Conservation (phyloP, 2,888 invertebrate genomes). For the Cantharis rustica region DNA sequence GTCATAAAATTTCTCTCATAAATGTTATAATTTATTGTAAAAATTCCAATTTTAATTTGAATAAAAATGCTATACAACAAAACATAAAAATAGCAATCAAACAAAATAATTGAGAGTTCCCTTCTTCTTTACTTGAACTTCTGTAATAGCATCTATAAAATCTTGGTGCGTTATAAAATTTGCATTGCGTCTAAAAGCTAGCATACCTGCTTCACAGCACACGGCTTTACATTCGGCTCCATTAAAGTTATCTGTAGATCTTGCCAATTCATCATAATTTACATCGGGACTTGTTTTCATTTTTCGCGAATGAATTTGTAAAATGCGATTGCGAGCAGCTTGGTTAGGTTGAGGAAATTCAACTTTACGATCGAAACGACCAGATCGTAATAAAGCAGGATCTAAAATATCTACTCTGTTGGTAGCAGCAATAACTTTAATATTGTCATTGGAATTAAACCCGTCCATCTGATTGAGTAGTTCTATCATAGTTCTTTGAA, state of each 20-base stretch:
- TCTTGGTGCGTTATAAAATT: slow-evolving; percentile 96
- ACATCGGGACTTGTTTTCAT: slow-evolving; percentile 97
- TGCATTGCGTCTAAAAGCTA: slow-evolving; percentile 93
- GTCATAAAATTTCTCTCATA: too few relatives aligned
- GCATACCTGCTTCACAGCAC: slow-evolving; percentile 98
- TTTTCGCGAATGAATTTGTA: slow-evolving; percentile 98
- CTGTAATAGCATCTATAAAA: slow-evolving; percentile 99
- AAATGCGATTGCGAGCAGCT: slow-evolving; percentile 95
- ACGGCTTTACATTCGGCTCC: slow-evolving; percentile 99
- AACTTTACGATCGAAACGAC: slow-evolving; percentile 94
- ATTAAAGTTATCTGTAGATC: slow-evolving; percentile 99
- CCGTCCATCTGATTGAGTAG: slow-evolving; percentile 97
- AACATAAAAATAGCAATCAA: slow-evolving; percentile 51
- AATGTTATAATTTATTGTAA: background rate
- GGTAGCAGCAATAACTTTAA: slow-evolving; percentile 99
- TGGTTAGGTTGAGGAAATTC: slow-evolving; percentile 99
- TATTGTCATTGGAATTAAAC: slow-evolving; percentile 93
- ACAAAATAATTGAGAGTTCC: slow-evolving; percentile 98
- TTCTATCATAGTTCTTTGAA: slow-evolving; percentile 99
- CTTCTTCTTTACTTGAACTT: slow-evolving; percentile 99
- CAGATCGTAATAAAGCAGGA: slow-evolving; percentile 91
- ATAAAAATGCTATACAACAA: too few relatives aligned
- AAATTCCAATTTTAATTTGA: background rate
- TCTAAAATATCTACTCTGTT: slow-evolving; percentile 98
- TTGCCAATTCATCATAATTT: slow-evolving; percentile 90